Percentiles rank a stretch among this genome's conserved stretches.
Evolutionary conservation across 2,797 vertebrate species (phyloP).

Genomic region (Alca torda): DNA sequence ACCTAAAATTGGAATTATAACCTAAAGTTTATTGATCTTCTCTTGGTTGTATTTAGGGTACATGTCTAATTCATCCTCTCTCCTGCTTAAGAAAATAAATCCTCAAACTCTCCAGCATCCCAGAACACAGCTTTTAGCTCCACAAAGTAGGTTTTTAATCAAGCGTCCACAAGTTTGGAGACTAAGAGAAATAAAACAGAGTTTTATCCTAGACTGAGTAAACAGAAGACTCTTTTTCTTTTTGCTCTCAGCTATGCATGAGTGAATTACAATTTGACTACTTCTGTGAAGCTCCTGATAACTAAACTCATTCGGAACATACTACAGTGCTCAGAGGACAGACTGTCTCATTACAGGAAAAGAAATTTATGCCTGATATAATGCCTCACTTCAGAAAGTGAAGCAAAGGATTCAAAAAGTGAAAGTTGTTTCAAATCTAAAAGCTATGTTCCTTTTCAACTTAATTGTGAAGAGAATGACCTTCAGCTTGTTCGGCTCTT

Average conservation of each 20-base stretch:
- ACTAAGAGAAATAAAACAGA: background rate
- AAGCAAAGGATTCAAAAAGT: constrained; percentile 6
- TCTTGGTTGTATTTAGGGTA: background rate
- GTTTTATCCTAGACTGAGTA: background rate
- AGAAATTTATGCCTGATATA: constrained; percentile 18
- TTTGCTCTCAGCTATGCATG: background rate
- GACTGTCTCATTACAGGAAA: background rate
- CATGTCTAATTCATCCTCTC: background rate
- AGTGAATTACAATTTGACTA: background rate
- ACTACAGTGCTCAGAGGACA: constrained; percentile 1
- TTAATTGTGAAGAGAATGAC: background rate
- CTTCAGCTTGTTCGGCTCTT: constrained; percentile 29
- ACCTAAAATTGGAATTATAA: background rate
- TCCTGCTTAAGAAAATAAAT: background rate
- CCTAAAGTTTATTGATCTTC: background rate
- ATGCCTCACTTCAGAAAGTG: constrained; percentile 18
- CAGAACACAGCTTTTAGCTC: background rate
- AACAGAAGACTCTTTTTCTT: background rate
- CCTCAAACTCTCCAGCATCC: background rate
- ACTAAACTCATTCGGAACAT: background rate
- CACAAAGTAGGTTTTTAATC: background rate
- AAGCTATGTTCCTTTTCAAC: constrained; percentile 17
- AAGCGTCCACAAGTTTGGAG: background rate
- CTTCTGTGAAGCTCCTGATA: background rate
- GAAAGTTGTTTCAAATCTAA: background rate